These are phyloP conservation scores for Antigone vipio DNA, from an alignment of 2,113 vertebrate species.

Conservation along the genomic window DNA sequence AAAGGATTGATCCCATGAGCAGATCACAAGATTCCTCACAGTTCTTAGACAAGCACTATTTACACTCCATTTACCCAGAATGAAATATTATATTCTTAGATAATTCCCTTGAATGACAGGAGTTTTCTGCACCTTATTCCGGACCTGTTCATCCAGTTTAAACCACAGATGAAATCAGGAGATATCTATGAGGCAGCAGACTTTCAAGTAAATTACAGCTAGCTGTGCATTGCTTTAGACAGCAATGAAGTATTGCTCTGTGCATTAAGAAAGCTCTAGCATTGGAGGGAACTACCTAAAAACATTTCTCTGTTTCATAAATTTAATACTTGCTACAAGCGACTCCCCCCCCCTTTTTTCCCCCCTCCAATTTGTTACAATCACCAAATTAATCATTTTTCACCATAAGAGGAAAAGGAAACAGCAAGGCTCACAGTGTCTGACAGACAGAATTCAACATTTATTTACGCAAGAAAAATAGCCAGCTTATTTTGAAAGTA, in stretches of 20 bases:
- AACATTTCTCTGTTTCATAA: background rate
- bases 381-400: background rate
- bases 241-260: background rate
- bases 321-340: background rate
- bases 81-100: background rate
- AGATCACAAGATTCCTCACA: background rate
- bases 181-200: background rate
- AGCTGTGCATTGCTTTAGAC: background rate
- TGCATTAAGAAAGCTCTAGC: background rate
- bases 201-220: background rate
- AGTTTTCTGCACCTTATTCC: background rate
- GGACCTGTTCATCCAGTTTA: background rate
- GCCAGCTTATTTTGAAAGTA: background rate
- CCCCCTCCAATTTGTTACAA: background rate
- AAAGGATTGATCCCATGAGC: background rate
- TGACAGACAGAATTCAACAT: background rate
- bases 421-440: background rate
- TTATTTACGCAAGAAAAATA: background rate
- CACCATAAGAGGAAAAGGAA: background rate
- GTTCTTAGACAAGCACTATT: background rate
- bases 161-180: background rate
- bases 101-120: background rate
- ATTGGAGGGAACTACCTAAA: background rate
- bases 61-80: background rate
- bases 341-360: rapidly evolving